Percentiles rank a stretch among this genome's conserved stretches.
These are phyloP conservation scores for Spilosoma lubricipeda DNA, from an alignment of 2,888 invertebrate genomes.

Conservation along the genomic window DNA sequence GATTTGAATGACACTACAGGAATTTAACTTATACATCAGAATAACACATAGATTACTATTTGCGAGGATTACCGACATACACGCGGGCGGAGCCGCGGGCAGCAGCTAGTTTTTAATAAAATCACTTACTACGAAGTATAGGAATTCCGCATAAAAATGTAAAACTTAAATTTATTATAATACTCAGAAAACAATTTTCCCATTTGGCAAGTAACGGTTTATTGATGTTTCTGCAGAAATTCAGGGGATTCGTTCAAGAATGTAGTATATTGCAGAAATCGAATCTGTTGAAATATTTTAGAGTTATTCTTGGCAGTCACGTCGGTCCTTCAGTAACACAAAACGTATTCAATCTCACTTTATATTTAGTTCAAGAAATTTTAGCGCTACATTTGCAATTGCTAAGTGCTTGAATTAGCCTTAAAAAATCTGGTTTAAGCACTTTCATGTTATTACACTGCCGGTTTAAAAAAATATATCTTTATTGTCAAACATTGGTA, in stretches of 20 bases:
- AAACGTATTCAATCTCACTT: constrained; percentile 15
- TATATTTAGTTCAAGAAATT: constrained; percentile 10
- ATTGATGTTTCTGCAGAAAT: constrained; percentile 21
- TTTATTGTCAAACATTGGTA: background rate
- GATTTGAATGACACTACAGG: too few species aligned
- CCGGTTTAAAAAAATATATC: too few species aligned
- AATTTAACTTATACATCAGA: too few species aligned
- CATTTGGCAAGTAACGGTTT: constrained; percentile 19
- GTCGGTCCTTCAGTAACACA: constrained; percentile 13
- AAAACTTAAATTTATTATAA: constrained; percentile 9
- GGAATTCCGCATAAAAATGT: constrained; percentile 7
- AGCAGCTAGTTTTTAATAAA: constrained; percentile 1
- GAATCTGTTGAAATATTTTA: constrained; percentile 23
- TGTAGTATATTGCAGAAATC: constrained; percentile 24
- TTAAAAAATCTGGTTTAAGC: background rate
- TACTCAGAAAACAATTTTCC: constrained; percentile 21
- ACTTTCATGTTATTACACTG: background rate
- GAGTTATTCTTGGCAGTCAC: constrained; percentile 24
- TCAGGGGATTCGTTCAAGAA: constrained; percentile 25
- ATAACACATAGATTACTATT: too few species aligned
- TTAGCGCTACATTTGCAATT: background rate
- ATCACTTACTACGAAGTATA: constrained; percentile 1
- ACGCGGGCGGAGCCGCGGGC: too few species aligned
- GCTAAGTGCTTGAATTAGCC: background rate
- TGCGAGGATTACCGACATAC: too few species aligned